Percentiles rank a stretch among this genome's conserved stretches.
These are phyloP conservation scores for Bursaphelenchus okinawaensis DNA, from an alignment of 2,888 invertebrate species.

Conservation along the genomic window DNA sequence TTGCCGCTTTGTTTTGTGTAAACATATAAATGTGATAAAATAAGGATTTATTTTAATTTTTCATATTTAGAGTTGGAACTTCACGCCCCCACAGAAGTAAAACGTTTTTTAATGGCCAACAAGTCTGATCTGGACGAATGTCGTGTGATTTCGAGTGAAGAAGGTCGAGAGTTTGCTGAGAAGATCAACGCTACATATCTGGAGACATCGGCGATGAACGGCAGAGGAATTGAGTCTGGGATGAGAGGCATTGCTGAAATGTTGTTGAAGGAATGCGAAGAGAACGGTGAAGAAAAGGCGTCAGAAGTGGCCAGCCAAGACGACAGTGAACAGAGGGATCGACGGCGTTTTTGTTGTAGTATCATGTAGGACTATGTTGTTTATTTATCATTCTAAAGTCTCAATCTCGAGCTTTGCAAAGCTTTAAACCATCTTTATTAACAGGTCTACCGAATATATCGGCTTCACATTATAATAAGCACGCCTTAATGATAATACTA, in stretches of 20 bases:
- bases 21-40: neutral
- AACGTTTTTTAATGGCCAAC: constrained; percentile 30
- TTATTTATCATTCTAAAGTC: no score
- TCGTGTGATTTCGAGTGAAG: constrained; percentile 22
- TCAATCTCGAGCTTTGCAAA: no score
- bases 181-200: constrained; percentile 27
- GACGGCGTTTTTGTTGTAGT: neutral
- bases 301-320: neutral
- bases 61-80: constrained; percentile 19
- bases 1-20: neutral
- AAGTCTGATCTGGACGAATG: constrained; percentile 27
- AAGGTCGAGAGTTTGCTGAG: constrained; percentile 28
- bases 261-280: neutral
- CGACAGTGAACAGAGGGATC: constrained; percentile 4
- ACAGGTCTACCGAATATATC: no score
- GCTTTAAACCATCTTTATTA: no score
- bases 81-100: neutral
- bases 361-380: neutral
- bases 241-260: constrained; percentile 22
- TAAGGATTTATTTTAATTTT: neutral
- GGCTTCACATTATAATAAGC: no score
- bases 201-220: constrained; percentile 36
- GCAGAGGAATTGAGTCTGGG: constrained; percentile 30
- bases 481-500: no score
- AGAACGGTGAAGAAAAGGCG: neutral